Base-by-base conservation (phyloP, 2,888 invertebrate genomes). In the Isoperla grammatica region DNA sequence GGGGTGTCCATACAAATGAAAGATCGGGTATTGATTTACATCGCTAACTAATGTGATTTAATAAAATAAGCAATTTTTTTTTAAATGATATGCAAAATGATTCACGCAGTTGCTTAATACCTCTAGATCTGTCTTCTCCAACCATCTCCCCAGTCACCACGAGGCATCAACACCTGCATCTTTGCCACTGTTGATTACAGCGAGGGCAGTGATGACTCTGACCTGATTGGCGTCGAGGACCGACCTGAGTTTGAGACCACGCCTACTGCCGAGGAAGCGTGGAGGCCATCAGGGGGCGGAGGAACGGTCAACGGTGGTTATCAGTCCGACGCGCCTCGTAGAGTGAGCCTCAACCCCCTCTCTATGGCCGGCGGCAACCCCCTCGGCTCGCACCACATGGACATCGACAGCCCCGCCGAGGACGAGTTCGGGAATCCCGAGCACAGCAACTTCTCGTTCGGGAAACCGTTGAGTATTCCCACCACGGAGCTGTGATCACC, bases 141-240 rank as follows among this genome's bases (percentile, higher is more conserved):
- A n/a, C n/a, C n/a, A n/a, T n/a, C n/a, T n/a, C n/a, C n/a, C n/a
- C n/a, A n/a, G n/a, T n/a, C n/a, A n/a, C n/a, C n/a, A n/a, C n/a
- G n/a, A n/a, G n/a, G n/a, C n/a, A n/a, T n/a, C n/a, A n/a, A n/a
- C n/a, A n/a, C n/a, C n/a, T n/a, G n/a, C n/a, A n/a, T n/a, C n/a
- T n/a, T n/a, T n/a, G n/a, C n/a, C n/a, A n/a, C n/a, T n/a, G n/a
- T n/a, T n/a, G n/a, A n/a, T n/a, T 73, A 17, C 71, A 85, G 85
- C 66, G 77, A 81, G 54, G 72, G 72, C 17, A 85, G 85, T 20
- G 79, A 79, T 23, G 83, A 83, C 69, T 85, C 85, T 0, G 85
- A 85, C 67, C 73, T 86, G 61, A 80, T 84, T 65, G 86, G 85
- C 37, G 78, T 86, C 43, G 85, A 86, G 69, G 79, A 86, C 67